phyloP scores from a whole-genome alignment of 2,888 invertebrate genomes.

The Strigamia maritima region DNA sequence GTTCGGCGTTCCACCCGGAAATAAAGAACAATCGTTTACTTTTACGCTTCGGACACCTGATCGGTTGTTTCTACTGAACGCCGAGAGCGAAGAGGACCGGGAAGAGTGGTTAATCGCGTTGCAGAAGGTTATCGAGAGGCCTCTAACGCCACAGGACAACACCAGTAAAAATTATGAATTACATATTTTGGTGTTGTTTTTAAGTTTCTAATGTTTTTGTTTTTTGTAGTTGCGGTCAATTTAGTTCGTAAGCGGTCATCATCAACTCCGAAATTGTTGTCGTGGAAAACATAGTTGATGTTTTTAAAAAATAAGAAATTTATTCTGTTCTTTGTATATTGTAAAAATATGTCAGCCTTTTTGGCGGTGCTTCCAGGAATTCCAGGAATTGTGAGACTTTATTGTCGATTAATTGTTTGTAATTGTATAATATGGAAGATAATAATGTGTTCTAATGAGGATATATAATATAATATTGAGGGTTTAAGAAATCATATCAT shows the following conservation, averaged over 20 bases:
- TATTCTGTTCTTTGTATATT: too few species aligned
- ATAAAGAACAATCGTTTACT: slow-evolving; percentile 67
- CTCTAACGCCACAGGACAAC: slow-evolving; percentile 74
- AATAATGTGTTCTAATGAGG: too few species aligned
- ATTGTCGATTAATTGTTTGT: too few species aligned
- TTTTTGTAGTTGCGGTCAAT: slow-evolving; percentile 66
- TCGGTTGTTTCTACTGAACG: slow-evolving; percentile 70
- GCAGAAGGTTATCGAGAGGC: slow-evolving; percentile 69
- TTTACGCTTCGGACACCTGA: slow-evolving; percentile 80
- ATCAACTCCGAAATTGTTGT: slow-evolving; percentile 1
- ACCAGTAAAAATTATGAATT: slow-evolving; percentile 58
- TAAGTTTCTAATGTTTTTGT: slow-evolving; percentile 40
- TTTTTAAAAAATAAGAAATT: neutral
- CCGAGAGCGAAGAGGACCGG: slow-evolving; percentile 71
- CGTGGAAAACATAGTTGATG: neutral
- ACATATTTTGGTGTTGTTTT: too few species aligned
- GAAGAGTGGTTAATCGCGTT: slow-evolving; percentile 76
- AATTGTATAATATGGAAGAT: too few species aligned
- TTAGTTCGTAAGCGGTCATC: slow-evolving; percentile 64
- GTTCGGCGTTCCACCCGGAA: slow-evolving; percentile 63
- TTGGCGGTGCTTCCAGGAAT: neutral
- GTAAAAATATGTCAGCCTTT: neutral
- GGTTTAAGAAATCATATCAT: too few species aligned
- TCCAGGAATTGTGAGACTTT: too few species aligned
- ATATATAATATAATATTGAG: too few species aligned